Evolutionary conservation across 2,113 vertebrate genomes (phyloP), one percentile per base, ranked within the genome.

Genomic region (Arizona elegans): DNA sequence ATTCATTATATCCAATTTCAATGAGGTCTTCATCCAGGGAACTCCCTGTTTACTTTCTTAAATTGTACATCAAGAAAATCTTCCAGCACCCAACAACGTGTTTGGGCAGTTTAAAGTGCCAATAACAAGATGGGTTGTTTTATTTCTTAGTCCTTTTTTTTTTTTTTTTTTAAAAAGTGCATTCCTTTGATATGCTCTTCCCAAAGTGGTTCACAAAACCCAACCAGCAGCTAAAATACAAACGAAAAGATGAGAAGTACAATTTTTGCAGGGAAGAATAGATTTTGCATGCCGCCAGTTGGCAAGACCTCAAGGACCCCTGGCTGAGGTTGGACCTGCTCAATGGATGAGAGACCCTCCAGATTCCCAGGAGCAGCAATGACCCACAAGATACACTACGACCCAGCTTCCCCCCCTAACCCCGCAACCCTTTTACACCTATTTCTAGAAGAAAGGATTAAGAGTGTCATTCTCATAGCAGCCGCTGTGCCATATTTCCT

Each of bases 401-500:
- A 12, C 10, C 58, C 21, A 59, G 23, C 23, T 56, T 19, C 23
- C 23, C 23, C 8, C 8, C 5, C 15, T 19, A 33, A 47, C 43
- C 17, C 70, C 23, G 2, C 12, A n/a, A 70, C 26, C 11, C 62
- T 13, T 29, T 70, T 5, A 15, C 29, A 6, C 65, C 65, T n/a
- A 6, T 81, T 54, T 70, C 24, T 6, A 70, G 12, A 38, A n/a
- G 17, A 3, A 23, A 21, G 29, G 12, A 19, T 19, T 5, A 3
- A 10, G 38, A 33, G 10, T 4, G 12, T 29, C 53, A 13, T 15
- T 19, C 55, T 1, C 54, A 38, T 8, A 21, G 12, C 65, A 54
- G 19, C 26, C 17, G 10, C 7, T 0, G 0, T 5, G 12, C 29
- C 26, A 8, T 15, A 0, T 56, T 7, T 47, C 24, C 59, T 33